Conservation (phyloP, 2,797 vertebrate species). For the Danionella dracula region DNA sequence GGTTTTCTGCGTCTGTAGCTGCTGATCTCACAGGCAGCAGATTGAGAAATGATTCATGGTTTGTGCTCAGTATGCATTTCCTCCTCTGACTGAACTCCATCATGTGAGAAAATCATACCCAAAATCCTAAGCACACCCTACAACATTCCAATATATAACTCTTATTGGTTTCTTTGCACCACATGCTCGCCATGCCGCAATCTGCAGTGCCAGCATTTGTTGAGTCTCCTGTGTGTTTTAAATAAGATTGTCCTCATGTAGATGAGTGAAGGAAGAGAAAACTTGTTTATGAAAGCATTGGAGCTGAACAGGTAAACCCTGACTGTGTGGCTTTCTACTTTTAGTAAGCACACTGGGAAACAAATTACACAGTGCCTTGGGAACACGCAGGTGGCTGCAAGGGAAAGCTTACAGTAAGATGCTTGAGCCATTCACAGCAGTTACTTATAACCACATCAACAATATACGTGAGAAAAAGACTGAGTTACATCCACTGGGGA, state of each 20-base stretch:
- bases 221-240: slow-evolving; percentile 49
- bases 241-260: slow-evolving; percentile 58
- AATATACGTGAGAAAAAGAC: neutral
- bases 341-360: slow-evolving; percentile 62
- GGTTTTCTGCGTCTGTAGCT: neutral
- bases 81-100: slow-evolving; percentile 26
- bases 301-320: slow-evolving; percentile 59
- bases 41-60: slow-evolving; percentile 26
- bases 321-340: slow-evolving; percentile 49
- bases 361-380: slow-evolving; percentile 56
- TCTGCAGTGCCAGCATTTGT: slow-evolving; percentile 48
- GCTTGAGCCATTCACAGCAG: neutral
- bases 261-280: slow-evolving; percentile 59
- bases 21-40: slow-evolving; percentile 4
- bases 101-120: neutral
- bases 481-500: neutral
- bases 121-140: neutral
- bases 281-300: slow-evolving; percentile 63
- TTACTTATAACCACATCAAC: neutral
- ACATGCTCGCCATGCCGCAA: neutral
- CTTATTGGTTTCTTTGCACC: slow-evolving; percentile 5
- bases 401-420: neutral
- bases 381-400: slow-evolving; percentile 1
- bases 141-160: neutral
- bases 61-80: slow-evolving; percentile 6